These are phyloP conservation scores for Grallaria varia DNA, from an alignment of 2,113 vertebrate species.

Conservation along the genomic window DNA sequence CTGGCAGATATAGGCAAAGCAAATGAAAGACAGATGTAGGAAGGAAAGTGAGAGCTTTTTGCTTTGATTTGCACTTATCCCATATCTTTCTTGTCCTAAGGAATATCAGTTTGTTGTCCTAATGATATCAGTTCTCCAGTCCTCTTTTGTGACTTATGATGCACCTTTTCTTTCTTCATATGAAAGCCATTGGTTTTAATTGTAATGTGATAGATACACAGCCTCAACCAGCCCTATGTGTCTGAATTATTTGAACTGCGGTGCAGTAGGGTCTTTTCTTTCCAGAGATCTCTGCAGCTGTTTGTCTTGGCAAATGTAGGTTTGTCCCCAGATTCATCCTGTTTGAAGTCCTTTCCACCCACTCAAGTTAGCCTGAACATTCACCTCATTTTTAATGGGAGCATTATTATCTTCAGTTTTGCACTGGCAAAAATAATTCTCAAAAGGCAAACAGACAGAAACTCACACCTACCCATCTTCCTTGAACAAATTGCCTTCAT, in stretches of 20 bases:
- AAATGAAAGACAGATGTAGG: slow-evolving; percentile 63
- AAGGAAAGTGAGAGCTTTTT: slow-evolving; percentile 16
- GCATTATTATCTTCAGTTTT: background rate
- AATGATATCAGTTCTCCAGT: background rate
- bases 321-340: slow-evolving; percentile 31
- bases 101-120: slow-evolving; percentile 21
- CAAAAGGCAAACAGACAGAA: background rate
- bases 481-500: background rate
- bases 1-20: slow-evolving; percentile 4
- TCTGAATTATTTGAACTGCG: slow-evolving; percentile 13
- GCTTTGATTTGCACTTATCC: background rate
- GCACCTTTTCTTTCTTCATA: background rate
- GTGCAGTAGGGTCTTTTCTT: background rate
- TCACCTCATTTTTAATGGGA: slow-evolving; percentile 42
- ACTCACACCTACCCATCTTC: slow-evolving; percentile 6
- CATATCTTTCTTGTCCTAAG: background rate
- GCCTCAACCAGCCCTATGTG: background rate
- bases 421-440: background rate
- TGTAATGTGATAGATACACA: background rate
- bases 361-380: background rate
- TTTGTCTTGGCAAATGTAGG: slow-evolving; percentile 46
- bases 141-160: background rate
- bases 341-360: slow-evolving; percentile 47
- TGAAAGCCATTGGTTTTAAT: slow-evolving; percentile 9
- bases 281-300: slow-evolving; percentile 47